Evolutionary conservation across 2,888 invertebrate species (phyloP).

Genomic region (Sarcophaga caerulescens): DNA sequence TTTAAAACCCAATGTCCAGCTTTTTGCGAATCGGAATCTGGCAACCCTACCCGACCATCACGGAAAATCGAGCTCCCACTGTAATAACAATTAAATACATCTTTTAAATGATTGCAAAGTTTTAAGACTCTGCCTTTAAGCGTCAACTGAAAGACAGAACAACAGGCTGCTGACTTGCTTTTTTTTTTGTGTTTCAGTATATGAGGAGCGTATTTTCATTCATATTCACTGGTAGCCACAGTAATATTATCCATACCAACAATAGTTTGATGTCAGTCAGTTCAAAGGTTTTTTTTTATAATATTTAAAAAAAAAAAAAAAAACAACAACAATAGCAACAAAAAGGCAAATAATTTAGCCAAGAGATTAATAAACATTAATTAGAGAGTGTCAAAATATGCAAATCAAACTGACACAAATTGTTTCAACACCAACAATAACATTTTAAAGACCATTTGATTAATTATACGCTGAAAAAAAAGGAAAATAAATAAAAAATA

Average conservation of each 20-base stretch:
- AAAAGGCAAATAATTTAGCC: conserved; percentile 56
- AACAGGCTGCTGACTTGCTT: conserved; percentile 52
- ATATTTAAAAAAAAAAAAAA: no score
- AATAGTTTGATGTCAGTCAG: no score
- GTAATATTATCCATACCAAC: no score
- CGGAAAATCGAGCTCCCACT: no score
- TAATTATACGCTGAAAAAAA: conserved; percentile 39
- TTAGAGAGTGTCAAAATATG: conserved; percentile 78
- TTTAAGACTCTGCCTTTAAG: no score
- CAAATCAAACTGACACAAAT: conserved; percentile 73
- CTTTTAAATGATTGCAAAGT: no score
- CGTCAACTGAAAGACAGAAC: neutral
- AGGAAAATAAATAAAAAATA: neutral
- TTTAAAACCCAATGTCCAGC: no score
- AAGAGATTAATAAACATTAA: conserved; percentile 72
- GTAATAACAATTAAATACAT: no score
- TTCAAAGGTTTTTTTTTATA: no score
- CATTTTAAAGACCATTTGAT: conserved; percentile 53
- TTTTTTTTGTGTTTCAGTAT: conserved; percentile 26
- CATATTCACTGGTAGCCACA: conserved; percentile 15
- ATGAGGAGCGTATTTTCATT: conserved; percentile 6
- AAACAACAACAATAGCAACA: no score
- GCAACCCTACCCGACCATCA: no score
- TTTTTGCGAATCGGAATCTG: no score
- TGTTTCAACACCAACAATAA: conserved; percentile 49